Evolutionary conservation across 2,888 invertebrate species (phyloP), one percentile per base, ranked within the genome.

Genomic region (Caenorhabditis angaria): DNA sequence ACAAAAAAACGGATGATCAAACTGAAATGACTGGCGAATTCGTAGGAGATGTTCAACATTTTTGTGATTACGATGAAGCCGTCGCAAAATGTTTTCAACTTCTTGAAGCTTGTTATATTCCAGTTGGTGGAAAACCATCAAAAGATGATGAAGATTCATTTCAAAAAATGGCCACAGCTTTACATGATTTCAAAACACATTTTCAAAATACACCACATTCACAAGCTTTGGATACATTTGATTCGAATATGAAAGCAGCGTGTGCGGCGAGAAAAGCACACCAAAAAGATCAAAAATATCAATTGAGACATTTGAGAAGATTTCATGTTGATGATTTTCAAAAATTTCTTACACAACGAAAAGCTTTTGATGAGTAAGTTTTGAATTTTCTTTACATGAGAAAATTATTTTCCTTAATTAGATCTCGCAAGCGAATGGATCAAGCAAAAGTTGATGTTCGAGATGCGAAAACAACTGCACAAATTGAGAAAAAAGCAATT

Each of bases 401-500:
- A n/a, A n/a, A n/a, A n/a, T n/a, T n/a, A n/a, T n/a, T n/a, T n/a
- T n/a, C n/a, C n/a, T n/a, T n/a, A n/a, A n/a, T n/a, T n/a, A 41
- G 41, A 22, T 29, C 56, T 27, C 56, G 56, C n/a, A n/a, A 24
- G 32, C 29, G 35, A 5, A 56, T 56, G 56, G 56, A 56, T 35
- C 56, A 56, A 20, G 56, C 56, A 25, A 78, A 78, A 41, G 67
- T 76, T 58, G 80, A 81, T 25, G 77, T 82, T 24, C 76, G 77
- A 27, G 69, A 71, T 48, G 73, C 81, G 12, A 80, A 81, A 65
- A 82, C 77, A 41, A 82, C 80, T 56, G 77, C 65, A 48, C 76
- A 82, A 54, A 77, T 82, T 62, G 81, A 82, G 69, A 81, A 82
- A 53, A 76, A 76, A 32, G 82, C 78, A 20, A 65, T 77, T 41